phyloP scores from a whole-genome alignment of 2,888 invertebrate species.

The Magallana nippona region DNA sequence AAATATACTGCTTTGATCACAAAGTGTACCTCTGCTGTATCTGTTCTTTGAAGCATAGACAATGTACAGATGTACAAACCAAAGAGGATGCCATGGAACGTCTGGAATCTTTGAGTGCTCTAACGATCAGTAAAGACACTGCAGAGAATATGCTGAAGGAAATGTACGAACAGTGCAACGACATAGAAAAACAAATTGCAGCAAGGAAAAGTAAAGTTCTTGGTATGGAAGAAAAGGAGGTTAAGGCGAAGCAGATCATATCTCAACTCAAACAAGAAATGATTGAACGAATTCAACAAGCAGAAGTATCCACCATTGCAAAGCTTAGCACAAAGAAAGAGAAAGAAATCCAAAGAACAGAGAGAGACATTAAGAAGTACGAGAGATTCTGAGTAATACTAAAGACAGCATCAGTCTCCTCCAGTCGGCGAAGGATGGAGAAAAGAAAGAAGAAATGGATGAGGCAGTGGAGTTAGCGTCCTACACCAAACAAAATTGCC shows the following conservation, averaged over 20 bases:
- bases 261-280: neutral
- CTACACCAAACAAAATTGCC: slow-evolving; percentile 25
- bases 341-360: slow-evolving; percentile 39
- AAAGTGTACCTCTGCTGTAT: slow-evolving; percentile 41
- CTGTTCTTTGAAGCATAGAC: slow-evolving; percentile 42
- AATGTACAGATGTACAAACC: slow-evolving; percentile 38
- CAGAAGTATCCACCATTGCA: slow-evolving; percentile 20
- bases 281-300: slow-evolving; percentile 4
- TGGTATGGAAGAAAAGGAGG: slow-evolving; percentile 29
- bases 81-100: slow-evolving; percentile 43
- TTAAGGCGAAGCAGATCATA: slow-evolving; percentile 15
- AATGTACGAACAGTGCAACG: slow-evolving; percentile 46
- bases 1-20: slow-evolving; percentile 48
- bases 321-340: slow-evolving; percentile 38
- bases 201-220: slow-evolving; percentile 4
- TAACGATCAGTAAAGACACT: neutral
- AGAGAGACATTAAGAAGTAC: slow-evolving; percentile 41
- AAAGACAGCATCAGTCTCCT: slow-evolving; percentile 38
- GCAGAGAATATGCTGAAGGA: slow-evolving; percentile 16
- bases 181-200: slow-evolving; percentile 43
- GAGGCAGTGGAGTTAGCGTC: neutral
- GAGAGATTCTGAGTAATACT: slow-evolving; percentile 36
- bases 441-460: neutral
- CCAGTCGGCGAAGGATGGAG: slow-evolving; percentile 26
- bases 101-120: neutral